These are phyloP conservation scores for Nebria salina DNA, from an alignment of 2,888 invertebrate species.

Conservation along the genomic window DNA sequence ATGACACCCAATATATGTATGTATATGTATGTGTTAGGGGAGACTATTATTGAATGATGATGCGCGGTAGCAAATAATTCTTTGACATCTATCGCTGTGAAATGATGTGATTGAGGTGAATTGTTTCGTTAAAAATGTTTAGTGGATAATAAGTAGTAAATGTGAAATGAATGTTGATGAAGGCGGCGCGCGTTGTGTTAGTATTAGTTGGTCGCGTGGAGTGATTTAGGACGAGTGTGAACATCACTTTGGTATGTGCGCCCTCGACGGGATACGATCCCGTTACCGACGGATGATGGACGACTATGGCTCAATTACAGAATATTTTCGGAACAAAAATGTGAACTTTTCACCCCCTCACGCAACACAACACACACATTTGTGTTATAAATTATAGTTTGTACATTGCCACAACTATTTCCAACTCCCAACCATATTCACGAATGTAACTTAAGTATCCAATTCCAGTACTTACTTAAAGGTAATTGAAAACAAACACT, in stretches of 20 bases:
- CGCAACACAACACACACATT: not conserved
- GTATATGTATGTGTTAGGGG: too few relatives aligned
- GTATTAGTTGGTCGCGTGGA: not conserved
- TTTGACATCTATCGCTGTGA: not conserved
- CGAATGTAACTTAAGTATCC: not conserved
- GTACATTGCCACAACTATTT: slow-evolving; percentile 9
- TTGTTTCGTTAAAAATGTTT: not conserved
- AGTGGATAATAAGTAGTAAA: not conserved
- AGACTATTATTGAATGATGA: too few relatives aligned
- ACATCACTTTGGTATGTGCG: slow-evolving; percentile 28
- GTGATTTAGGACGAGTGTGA: slow-evolving; percentile 40
- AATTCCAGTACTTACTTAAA: not conserved
- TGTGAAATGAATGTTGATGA: too few relatives aligned
- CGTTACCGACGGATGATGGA: slow-evolving; percentile 29
- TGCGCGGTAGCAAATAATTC: not conserved
- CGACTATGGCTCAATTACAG: slow-evolving; percentile 41
- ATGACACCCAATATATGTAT: slow-evolving; percentile 24
- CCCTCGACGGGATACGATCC: slow-evolving; percentile 10
- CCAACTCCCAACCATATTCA: too few relatives aligned
- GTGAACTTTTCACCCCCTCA: slow-evolving; percentile 18
- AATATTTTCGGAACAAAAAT: slow-evolving; percentile 38
- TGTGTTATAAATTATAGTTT: not conserved
- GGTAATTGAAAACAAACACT: too few relatives aligned
- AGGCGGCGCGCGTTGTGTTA: not conserved
- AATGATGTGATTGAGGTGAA: not conserved